Conservation (phyloP, 2,113 vertebrate species). For the Grallaria varia region DNA sequence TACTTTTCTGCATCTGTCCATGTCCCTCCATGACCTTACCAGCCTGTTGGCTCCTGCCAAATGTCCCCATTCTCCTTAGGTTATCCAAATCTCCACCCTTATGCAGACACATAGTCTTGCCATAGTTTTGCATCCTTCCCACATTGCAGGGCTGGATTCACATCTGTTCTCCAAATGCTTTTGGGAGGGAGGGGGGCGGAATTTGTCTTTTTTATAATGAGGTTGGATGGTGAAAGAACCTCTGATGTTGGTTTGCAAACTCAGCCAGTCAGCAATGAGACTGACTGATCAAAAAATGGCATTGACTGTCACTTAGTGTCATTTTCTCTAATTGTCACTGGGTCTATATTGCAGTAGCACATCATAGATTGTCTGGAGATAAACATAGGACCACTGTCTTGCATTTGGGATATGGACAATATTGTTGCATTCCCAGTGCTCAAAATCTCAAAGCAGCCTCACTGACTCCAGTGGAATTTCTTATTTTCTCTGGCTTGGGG, state of each 20-base stretch:
- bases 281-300: not conserved
- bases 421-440: not conserved
- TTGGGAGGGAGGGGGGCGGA: not conserved
- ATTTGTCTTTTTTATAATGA: not conserved
- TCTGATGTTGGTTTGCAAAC: conserved; percentile 9
- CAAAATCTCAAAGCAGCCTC: not conserved
- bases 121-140: not conserved
- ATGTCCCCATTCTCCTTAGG: not conserved
- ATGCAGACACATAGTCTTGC: not conserved
- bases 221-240: not conserved
- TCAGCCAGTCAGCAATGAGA: not conserved
- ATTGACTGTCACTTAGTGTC: not conserved
- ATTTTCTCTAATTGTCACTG: not conserved
- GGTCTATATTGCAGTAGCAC: not conserved
- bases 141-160: not conserved
- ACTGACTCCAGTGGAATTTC: not conserved
- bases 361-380: not conserved
- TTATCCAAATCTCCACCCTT: not conserved
- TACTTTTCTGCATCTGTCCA: not conserved
- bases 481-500: not conserved
- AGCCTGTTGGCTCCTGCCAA: not conserved
- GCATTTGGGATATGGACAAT: not conserved
- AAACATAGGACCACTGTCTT: not conserved
- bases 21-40: not conserved
- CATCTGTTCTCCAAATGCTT: conserved; percentile 44